Percentiles rank a stretch among this genome's conserved stretches.
Conservation (phyloP, 2,797 vertebrate genomes). For the Lagocephalus sceleratus region DNA sequence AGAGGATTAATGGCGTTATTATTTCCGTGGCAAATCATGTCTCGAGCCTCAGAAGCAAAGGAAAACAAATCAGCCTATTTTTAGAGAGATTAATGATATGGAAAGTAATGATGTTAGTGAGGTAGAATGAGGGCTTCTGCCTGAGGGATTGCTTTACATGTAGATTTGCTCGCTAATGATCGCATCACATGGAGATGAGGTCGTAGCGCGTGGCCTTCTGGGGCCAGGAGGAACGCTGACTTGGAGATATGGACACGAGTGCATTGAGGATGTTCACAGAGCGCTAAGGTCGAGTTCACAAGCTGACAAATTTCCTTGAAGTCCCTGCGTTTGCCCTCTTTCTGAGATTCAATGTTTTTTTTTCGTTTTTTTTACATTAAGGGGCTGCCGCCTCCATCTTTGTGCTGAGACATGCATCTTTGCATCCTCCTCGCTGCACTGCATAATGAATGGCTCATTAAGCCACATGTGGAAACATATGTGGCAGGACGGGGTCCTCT, state of each 20-base stretch:
- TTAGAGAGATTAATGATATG: constrained; percentile 48
- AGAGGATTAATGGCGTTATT: constrained; percentile 41
- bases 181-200: constrained; percentile 32
- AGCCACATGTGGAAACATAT: constrained; percentile 63
- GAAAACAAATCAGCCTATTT: constrained; percentile 48
- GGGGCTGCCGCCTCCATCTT: constrained; percentile 55
- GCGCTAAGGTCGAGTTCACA: constrained; percentile 54
- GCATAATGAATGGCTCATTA: constrained; percentile 79
- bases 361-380: constrained; percentile 32
- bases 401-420: constrained; percentile 63
- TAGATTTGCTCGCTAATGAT: constrained; percentile 48
- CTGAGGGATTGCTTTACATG: constrained; percentile 38
- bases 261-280: constrained; percentile 26
- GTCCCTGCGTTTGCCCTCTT: constrained; percentile 22
- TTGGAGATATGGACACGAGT: constrained; percentile 23
- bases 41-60: constrained; percentile 15
- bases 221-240: constrained; percentile 48
- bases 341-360: constrained; percentile 10
- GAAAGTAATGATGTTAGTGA: constrained; percentile 26
- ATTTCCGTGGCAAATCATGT: constrained; percentile 32
- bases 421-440: constrained; percentile 47
- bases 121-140: constrained; percentile 18
- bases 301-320: constrained; percentile 50
- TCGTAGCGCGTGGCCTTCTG: constrained; percentile 36
- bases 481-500: constrained; percentile 53